Conservation (phyloP, 2,888 invertebrate genomes). For the Azorinus chamasolen region DNA sequence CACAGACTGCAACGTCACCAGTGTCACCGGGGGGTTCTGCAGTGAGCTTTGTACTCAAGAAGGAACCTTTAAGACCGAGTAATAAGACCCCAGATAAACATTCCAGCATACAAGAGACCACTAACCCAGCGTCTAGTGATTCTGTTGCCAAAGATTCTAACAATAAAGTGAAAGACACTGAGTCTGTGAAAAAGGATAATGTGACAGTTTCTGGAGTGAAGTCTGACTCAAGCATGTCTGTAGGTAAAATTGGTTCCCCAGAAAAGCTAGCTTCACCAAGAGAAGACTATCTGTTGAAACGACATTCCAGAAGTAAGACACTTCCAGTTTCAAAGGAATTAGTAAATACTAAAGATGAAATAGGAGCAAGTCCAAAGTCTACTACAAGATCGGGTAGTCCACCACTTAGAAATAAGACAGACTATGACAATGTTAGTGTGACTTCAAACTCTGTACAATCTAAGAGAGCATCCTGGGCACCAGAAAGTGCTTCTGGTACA, state of each 20-base stretch:
- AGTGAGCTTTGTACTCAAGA: constrained; percentile 67
- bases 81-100: constrained; percentile 21
- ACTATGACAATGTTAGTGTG: constrained; percentile 60
- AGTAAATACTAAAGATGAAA: constrained; percentile 53
- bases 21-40: constrained; percentile 25
- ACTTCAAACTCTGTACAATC: constrained; percentile 32
- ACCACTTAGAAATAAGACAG: constrained; percentile 18
- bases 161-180: constrained; percentile 13
- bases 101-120: constrained; percentile 5
- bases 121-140: not conserved
- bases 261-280: constrained; percentile 73
- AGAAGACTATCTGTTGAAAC: constrained; percentile 76
- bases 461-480: constrained; percentile 59
- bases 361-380: not conserved
- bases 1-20: not conserved
- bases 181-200: constrained; percentile 1
- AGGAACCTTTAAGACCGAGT: constrained; percentile 67
- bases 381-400: constrained; percentile 39
- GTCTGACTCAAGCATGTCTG: not conserved
- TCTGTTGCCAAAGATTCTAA: not conserved
- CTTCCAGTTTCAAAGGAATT: constrained; percentile 72
- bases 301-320: constrained; percentile 78
- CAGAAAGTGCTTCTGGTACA: constrained; percentile 32
- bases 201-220: not conserved
- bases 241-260: constrained; percentile 32